These are phyloP conservation scores for Corvus cornix DNA, from an alignment of 2,113 vertebrate genomes.

Conservation along the genomic window DNA sequence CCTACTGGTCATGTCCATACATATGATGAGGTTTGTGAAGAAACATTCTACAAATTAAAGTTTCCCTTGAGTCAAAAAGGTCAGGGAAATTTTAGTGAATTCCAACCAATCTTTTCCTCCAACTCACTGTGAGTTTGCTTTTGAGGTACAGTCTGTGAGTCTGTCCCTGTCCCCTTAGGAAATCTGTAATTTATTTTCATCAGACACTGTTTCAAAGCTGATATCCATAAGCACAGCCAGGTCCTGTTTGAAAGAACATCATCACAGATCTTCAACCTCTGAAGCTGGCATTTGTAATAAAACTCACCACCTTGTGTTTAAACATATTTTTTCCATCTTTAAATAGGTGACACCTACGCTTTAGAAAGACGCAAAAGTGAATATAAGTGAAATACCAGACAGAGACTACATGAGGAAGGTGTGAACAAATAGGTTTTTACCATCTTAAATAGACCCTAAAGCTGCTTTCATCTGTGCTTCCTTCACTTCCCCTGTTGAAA, in stretches of 20 bases:
- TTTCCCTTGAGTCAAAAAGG: background rate
- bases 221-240: background rate
- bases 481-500: background rate
- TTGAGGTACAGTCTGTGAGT: background rate
- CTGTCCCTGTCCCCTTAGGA: background rate
- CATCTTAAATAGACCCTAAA: background rate
- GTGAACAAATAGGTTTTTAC: background rate
- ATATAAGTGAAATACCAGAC: constrained; percentile 18
- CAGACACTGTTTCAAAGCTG: background rate
- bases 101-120: background rate
- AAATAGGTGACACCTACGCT: background rate
- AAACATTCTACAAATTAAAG: background rate
- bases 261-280: background rate
- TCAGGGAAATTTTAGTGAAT: background rate
- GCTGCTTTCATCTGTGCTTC: background rate
- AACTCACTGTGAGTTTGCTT: background rate
- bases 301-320: background rate
- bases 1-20: background rate
- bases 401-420: background rate
- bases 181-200: background rate
- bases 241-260: background rate
- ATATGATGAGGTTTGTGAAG: background rate
- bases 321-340: background rate
- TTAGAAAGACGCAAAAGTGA: constrained; percentile 30
- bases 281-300: background rate